Percentiles rank a stretch among this genome's conserved stretches.
Conservation (phyloP, 2,888 invertebrate species). For the Andrena trimmerana region DNA sequence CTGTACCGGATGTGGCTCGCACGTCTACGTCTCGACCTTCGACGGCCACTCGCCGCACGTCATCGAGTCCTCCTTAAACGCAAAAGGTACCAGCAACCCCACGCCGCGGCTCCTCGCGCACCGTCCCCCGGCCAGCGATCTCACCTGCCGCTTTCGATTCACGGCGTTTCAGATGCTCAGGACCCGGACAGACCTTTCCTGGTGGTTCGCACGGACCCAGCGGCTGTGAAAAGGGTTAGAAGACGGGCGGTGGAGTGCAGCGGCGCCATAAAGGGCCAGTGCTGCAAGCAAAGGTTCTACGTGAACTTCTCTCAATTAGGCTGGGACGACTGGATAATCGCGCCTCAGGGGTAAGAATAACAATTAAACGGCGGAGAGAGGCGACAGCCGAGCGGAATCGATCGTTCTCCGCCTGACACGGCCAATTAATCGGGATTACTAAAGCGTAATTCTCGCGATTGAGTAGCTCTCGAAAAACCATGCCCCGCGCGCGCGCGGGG, state of each 20-base stretch:
- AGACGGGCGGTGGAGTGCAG: slow-evolving; percentile 94
- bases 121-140: too few relatives aligned
- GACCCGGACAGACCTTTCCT: slow-evolving; percentile 93
- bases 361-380: not conserved
- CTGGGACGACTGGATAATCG: slow-evolving; percentile 98
- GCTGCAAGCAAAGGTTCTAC: slow-evolving; percentile 96
- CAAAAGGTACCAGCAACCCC: slow-evolving; percentile 76
- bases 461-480: not conserved
- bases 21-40: slow-evolving; percentile 88
- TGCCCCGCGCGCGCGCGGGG: not conserved
- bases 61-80: slow-evolving; percentile 82
- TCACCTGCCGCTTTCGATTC: not conserved
- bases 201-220: slow-evolving; percentile 92
- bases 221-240: slow-evolving; percentile 89
- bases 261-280: slow-evolving; percentile 90
- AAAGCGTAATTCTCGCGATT: not conserved
- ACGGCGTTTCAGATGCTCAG: slow-evolving; percentile 74
- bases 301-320: slow-evolving; percentile 96
- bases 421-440: not conserved
- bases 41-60: slow-evolving; percentile 81
- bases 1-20: slow-evolving; percentile 92
- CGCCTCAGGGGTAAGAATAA: slow-evolving; percentile 89
- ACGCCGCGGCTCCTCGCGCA: too few relatives aligned
- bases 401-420: not conserved
- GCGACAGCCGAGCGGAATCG: too few relatives aligned